Evolutionary conservation across 2,797 vertebrate genomes (phyloP).

Genomic region (Salmo trutta): DNA sequence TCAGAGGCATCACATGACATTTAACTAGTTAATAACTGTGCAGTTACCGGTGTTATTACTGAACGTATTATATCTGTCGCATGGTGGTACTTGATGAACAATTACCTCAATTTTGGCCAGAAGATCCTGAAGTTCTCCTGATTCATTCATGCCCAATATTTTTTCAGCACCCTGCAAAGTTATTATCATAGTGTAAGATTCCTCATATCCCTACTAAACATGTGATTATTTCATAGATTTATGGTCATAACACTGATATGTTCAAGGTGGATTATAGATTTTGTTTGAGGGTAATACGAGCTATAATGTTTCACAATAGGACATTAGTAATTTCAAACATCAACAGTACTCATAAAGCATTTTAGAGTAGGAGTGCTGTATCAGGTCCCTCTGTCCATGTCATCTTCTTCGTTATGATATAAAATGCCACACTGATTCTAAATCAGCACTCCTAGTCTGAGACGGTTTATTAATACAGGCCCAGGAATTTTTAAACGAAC

Average conservation of each 20-base stretch:
- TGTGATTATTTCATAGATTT: background rate
- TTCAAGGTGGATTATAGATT: background rate
- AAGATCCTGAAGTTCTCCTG: constrained; percentile 96
- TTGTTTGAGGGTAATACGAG: too few relatives aligned
- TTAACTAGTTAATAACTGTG: too few relatives aligned
- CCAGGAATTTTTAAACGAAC: background rate
- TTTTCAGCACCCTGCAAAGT: constrained; percentile 93
- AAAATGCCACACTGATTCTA: too few relatives aligned
- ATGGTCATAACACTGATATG: background rate
- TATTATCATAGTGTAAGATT: constrained; percentile 16
- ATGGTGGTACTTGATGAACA: background rate
- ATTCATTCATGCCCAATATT: constrained; percentile 99
- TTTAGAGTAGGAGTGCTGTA: too few relatives aligned
- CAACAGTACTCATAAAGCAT: too few relatives aligned
- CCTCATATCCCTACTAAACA: background rate
- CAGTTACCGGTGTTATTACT: too few relatives aligned
- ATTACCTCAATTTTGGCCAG: constrained; percentile 97
- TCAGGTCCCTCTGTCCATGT: too few relatives aligned
- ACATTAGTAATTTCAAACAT: too few relatives aligned
- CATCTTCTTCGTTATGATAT: too few relatives aligned
- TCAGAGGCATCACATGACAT: too few relatives aligned
- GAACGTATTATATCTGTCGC: too few relatives aligned
- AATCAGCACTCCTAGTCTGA: background rate
- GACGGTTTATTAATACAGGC: background rate
- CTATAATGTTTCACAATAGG: too few relatives aligned